Evolutionary conservation across 2,113 vertebrate genomes (phyloP).

Genomic region (Nansenia antarctica): DNA sequence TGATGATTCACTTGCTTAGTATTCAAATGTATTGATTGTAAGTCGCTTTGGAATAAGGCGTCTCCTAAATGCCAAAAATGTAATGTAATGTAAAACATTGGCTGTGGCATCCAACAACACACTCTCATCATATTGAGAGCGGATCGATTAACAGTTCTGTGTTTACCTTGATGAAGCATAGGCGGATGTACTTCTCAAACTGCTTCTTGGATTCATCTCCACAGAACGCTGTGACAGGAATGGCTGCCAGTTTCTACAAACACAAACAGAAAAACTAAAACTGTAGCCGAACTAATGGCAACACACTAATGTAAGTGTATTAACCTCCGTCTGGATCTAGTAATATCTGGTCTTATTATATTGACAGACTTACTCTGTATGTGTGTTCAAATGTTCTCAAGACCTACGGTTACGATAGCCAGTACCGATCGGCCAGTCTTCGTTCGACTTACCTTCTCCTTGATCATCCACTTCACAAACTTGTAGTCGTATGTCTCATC

Average conservation of each 20-base stretch:
- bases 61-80: too few relatives aligned
- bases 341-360: neutral
- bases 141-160: neutral
- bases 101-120: too few relatives aligned
- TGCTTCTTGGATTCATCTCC: slow-evolving; percentile 79
- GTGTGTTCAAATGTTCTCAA: neutral
- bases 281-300: neutral
- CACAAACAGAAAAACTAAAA: slow-evolving; percentile 11
- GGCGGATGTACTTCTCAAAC: slow-evolving; percentile 94
- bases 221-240: slow-evolving; percentile 92
- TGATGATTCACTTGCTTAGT: too few relatives aligned
- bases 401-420: neutral
- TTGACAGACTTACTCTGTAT: neutral
- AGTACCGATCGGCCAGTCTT: neutral
- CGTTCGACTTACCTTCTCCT: slow-evolving; percentile 83
- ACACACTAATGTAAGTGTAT: neutral
- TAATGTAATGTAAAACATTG: too few relatives aligned
- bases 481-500: slow-evolving; percentile 91
- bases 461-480: slow-evolving; percentile 97
- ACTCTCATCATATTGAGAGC: neutral
- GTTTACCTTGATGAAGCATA: slow-evolving; percentile 98
- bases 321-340: too few relatives aligned
- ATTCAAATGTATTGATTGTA: too few relatives aligned
- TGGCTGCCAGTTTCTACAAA: slow-evolving; percentile 92
- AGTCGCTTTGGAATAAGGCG: too few relatives aligned